Base-by-base conservation (phyloP, 2,888 invertebrate genomes). In the Aphidius colemani region DNA sequence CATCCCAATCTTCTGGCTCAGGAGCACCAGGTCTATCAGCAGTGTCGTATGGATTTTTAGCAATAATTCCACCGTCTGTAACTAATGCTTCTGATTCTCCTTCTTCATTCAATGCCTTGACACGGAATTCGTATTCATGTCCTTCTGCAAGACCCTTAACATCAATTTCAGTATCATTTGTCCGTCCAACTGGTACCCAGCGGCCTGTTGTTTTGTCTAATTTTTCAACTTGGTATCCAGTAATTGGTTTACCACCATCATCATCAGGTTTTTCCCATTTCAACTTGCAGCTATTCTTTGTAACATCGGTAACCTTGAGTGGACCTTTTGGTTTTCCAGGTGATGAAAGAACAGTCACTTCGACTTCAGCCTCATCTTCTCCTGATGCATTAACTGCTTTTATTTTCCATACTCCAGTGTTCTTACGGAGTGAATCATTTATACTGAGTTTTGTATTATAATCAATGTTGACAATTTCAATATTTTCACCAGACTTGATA, bases 31-130 rank as follows among this genome's bases (percentile, higher is more conserved):
- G 97, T 78, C 95, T 93, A 62, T 92, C 91, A 66, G 96, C 90
- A 71, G 90, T 85, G 77, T 95, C 95, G 80, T 89, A 99, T 71
- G 98, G 98, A 87, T 99, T 98, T 85, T 98, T 99, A 39, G 98
- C 98, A 13, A 92, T 80, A 66, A 93, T 94, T 3, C 93, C 88
- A 74, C 89, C 88, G 61, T 95, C 94, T n/a, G 95, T 94, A 81
- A 95, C 94, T 69, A 98, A 83, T 7, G 98, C 98, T 75, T 98
- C 95, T 1, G 95, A 94, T 82, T 96, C 95, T 13, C 95, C 95
- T 81, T 96, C 97, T 70, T 97, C 96, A 76, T 97, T 97, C 67
- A 96, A 88, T 7, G 97, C 97, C 79, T 89, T 91, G 10, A 97
- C 95, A 70, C 96, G 87, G 86, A 97, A 97, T 84, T 96, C 94